phyloP scores from a whole-genome alignment of 2,888 invertebrate genomes.

The Thereva nobilitata region DNA sequence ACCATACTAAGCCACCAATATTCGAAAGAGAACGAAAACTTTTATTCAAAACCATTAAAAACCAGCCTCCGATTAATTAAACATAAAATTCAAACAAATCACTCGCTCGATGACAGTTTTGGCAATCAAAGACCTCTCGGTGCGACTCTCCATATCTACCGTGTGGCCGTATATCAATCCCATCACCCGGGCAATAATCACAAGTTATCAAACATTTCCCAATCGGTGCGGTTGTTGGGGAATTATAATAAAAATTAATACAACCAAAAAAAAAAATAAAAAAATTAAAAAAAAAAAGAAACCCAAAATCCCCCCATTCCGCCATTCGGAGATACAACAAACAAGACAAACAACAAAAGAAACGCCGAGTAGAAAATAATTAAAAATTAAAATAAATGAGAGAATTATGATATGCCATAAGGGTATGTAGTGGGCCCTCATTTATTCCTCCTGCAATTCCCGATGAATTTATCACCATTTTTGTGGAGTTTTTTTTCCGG shows the following conservation, averaged over 20 bases:
- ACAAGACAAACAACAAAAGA: not conserved
- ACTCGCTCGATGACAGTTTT: constrained; percentile 37
- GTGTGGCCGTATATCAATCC: constrained; percentile 31
- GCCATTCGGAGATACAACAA: constrained; percentile 2
- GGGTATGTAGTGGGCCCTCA: constrained; percentile 15
- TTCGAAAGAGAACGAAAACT: too few species aligned
- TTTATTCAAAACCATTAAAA: not conserved
- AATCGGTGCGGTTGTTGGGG: constrained; percentile 8
- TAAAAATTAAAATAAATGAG: constrained; percentile 20
- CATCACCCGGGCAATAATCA: constrained; percentile 21
- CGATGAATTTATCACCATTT: constrained; percentile 29
- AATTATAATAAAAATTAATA: constrained; percentile 23
- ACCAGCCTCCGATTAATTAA: constrained; percentile 40
- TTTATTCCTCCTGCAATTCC: constrained; percentile 8
- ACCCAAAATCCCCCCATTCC: not conserved
- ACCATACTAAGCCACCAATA: not conserved
- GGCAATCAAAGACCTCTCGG: constrained; percentile 32
- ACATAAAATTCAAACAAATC: constrained; percentile 41
- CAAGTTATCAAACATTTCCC: constrained; percentile 30
- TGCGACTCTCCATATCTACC: constrained; percentile 19
- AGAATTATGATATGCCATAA: constrained; percentile 15
- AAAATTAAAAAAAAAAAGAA: not conserved
- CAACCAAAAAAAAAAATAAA: not conserved
- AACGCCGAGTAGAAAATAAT: constrained; percentile 8
- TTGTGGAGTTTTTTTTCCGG: too few species aligned